Conservation (phyloP, 2,113 vertebrate genomes). For the Neopipo cinnamomea region DNA sequence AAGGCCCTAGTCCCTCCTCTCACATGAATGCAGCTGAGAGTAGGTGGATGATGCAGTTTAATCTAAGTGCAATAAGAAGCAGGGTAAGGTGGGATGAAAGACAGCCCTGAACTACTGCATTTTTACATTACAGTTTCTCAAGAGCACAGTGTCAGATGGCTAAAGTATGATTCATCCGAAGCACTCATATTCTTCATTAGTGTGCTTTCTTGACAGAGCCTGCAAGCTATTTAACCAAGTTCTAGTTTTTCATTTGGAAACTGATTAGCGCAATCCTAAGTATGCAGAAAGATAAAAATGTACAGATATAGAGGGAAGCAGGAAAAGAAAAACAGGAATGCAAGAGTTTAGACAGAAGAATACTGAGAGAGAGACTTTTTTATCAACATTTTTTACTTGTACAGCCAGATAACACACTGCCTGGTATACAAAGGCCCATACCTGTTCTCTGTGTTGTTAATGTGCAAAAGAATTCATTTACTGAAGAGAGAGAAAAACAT, state of each 20-base stretch:
- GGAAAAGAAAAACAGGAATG: background rate
- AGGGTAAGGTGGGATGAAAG: background rate
- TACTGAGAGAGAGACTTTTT: background rate
- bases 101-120: background rate
- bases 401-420: background rate
- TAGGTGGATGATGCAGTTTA: background rate
- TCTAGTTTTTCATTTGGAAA: background rate
- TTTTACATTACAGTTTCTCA: background rate
- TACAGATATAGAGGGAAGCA: background rate
- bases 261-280: background rate
- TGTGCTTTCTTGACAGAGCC: background rate
- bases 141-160: background rate
- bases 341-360: background rate
- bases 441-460: background rate
- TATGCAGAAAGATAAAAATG: background rate
- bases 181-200: background rate
- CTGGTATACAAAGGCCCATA: background rate
- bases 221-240: background rate
- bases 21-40: background rate
- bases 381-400: background rate
- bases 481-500: background rate
- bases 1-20: background rate
- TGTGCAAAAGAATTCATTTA: background rate
- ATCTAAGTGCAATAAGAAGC: background rate
- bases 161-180: conserved; percentile 9